Evolutionary conservation across 2,113 vertebrate genomes (phyloP), one percentile per base, ranked within the genome.

Genomic region (Charina bottae): DNA sequence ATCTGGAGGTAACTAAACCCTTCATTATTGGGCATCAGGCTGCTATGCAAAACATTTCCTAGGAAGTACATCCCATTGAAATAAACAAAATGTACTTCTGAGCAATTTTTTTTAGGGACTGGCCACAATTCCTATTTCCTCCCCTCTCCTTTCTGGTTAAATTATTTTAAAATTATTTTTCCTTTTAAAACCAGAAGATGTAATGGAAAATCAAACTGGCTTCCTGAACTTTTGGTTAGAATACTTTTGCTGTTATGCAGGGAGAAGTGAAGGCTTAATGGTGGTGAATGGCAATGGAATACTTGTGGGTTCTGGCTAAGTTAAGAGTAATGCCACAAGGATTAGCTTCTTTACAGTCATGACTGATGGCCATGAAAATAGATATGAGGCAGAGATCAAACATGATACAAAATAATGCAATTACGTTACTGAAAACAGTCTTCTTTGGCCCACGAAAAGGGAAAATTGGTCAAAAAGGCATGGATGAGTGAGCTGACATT

Each of bases 241-340:
- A 91, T 85, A 17, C 4, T 0, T 60, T 60, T 90, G 12, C 64
- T 95, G 17, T 26, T 92, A 64, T 72, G 54, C 89, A 85, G 42
- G 91, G 46, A 55, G 93, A 90, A 93, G 53, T 8, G 89, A 89
- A 12, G 1, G 4, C 42, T 85, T 2, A 42, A 0, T 91, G 2
- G 56, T 90, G 93, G 88, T 91, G 90, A 93, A 89, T 11, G 88
- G 54, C 0, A 0, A 62, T 94, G 91, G 26, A 93, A 85, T 42
- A 78, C 12, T 21, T 94, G 92, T 94, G 94, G 92, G 94, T 94
- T 95, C 92, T 95, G 91, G 68, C 68, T 93, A 78, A 93, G 90
- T 68, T 94, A 93, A 89, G 90, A 94, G 62, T 1, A 83, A 91
- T 53, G 91, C 88, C 91, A 93, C 84, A 87, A 95, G 93, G 92